These are phyloP conservation scores for Deilephila porcellus DNA, from an alignment of 2,888 invertebrate species.

Conservation along the genomic window DNA sequence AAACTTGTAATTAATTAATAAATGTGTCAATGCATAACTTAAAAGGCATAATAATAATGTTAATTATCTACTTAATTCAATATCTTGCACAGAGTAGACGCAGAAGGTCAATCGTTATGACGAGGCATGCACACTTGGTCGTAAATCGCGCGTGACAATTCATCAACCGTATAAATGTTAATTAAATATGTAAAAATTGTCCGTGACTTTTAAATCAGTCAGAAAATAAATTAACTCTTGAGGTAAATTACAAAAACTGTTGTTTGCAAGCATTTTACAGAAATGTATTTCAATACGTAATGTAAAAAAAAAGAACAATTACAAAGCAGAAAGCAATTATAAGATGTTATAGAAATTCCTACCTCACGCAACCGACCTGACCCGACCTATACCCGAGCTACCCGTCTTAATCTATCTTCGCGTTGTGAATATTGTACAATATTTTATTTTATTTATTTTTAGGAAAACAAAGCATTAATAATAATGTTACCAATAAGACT, in stretches of 20 bases:
- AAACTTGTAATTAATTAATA: conserved; percentile 19
- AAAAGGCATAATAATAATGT: conserved; percentile 1
- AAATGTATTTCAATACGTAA: background rate
- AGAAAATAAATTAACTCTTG: background rate
- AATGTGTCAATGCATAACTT: conserved; percentile 23
- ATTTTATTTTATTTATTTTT: no score
- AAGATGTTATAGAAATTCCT: no score
- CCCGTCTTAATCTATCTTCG: no score
- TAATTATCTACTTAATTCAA: conserved; percentile 18
- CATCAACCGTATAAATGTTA: background rate
- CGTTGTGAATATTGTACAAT: no score
- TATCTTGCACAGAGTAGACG: conserved; percentile 7
- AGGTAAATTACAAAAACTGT: background rate
- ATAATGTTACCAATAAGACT: no score
- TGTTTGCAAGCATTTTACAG: background rate
- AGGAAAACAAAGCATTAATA: no score
- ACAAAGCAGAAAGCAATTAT: no score
- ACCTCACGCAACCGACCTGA: no score
- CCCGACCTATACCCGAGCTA: no score
- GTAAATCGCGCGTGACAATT: background rate
- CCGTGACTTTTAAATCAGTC: background rate
- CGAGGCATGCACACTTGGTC: background rate
- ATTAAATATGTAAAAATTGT: conserved; percentile 9
- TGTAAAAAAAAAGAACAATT: no score
- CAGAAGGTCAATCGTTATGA: conserved; percentile 10